Base-by-base conservation (phyloP, 2,888 invertebrate species). In the Linyphia triangularis region DNA sequence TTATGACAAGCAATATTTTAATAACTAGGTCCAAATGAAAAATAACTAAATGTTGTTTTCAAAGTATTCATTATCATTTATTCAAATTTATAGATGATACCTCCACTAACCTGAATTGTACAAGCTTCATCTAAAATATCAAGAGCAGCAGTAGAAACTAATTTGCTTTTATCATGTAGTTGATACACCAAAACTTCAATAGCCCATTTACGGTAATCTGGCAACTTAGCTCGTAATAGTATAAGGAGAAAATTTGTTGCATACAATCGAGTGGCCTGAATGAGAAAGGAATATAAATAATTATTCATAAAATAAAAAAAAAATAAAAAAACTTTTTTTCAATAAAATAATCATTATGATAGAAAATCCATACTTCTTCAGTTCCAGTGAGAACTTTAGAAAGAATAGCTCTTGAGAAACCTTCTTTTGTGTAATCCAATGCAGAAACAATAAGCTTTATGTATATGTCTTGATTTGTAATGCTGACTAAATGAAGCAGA, bases 371-470 rank as follows among this genome's bases (percentile, higher is more conserved):
- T 85, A 90, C 89, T 37, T 90, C 90, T 9, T 89, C 84, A n/a
- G 90, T 86, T 28, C 83, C 85, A 26, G 90, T 89, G 24, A 91
- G 59, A 72, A 91, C 90, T 88, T 91, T 90, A 22, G 77, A 88
- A 24, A 91, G 78, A 59, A 91, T 72, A 59, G 88, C 89, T 78
- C 91, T 85, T 37, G 91, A 79, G 70, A 90, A 89, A 94, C 96
- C 95, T 88, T 96, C 96, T 75, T 95, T 93, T 2, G 95, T 95
- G 92, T 98, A 99, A 93, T 98, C 97, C 91, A 99, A 93, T 90
- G 97, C 96, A 5, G 98, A 97, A 89, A 98, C 95, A 81, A 98
- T 96, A 89, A 99, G 94, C 93, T 99, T 99, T 0, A 98, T 96
- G 93, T 98, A 98, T 92, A 97, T 97, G 91, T 97, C 97, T 92